Conservation (phyloP, 92 coral and sea anemone species). For the Porites rus region DNA sequence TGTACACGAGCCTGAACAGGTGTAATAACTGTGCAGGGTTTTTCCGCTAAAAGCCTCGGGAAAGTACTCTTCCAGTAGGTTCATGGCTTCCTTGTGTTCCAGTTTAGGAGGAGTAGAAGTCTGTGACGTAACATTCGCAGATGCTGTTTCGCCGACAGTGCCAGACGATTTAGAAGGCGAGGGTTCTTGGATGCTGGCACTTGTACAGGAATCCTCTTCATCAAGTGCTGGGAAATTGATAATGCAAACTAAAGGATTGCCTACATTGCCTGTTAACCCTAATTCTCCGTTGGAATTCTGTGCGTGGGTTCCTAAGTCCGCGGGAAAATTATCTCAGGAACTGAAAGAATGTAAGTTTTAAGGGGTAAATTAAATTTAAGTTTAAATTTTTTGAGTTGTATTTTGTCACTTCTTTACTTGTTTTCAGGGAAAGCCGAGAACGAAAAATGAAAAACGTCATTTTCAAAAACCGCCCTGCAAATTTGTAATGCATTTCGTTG, state of each 20-base stretch:
- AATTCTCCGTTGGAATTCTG: not conserved
- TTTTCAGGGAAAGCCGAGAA: conserved; percentile 8
- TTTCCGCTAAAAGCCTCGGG: conserved; percentile 25
- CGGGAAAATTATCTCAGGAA: not conserved
- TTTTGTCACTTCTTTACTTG: not conserved
- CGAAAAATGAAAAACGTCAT: not conserved
- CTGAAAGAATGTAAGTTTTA: not conserved
- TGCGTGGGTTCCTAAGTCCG: not conserved
- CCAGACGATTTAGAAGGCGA: conserved; percentile 1
- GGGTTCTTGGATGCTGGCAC: conserved; percentile 10
- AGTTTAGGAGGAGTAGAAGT: conserved; percentile 32
- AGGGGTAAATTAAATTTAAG: not conserved
- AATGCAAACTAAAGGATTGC: too few species aligned
- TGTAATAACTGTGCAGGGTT: conserved; percentile 40
- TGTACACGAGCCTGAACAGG: conserved; percentile 48
- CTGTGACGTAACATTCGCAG: conserved; percentile 5
- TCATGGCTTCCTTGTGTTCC: conserved; percentile 28
- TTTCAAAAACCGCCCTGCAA: not conserved
- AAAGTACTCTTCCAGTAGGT: conserved; percentile 42
- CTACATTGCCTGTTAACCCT: too few species aligned
- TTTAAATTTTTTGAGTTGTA: not conserved
- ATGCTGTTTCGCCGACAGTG: conserved; percentile 3
- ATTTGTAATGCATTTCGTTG: not conserved
- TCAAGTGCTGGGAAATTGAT: not conserved
- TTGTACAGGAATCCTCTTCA: not conserved